Base-by-base conservation (phyloP, 2,888 invertebrate species). In the Cheilosia grossa region DNA sequence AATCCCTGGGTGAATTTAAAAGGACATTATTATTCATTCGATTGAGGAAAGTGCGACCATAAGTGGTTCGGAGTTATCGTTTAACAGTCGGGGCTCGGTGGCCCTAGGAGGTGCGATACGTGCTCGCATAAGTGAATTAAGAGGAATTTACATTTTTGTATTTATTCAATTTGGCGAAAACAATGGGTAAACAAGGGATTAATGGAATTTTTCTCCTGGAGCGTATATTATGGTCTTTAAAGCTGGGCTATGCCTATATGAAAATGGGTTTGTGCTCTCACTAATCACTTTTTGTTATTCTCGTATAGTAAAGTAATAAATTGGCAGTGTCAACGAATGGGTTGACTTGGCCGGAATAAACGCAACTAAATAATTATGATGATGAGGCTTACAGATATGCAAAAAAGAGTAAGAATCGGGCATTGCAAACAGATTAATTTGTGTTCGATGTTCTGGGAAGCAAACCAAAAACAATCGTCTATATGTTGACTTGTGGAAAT, bases 1-100 rank as follows among this genome's bases (percentile, higher is more conserved):
- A 67, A 42, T 75, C 58, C 70, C 70, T 69, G 69, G 17, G 47
- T 19, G 56, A 79, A 85, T 75, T 80, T 81, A 80, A 77, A 80
- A 85, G 85, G 75, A 81, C 67, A 75, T 85, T 85, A 81, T 80
- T 77, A 85, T 85, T 85, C 85, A 85, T 85, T 85, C 85, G 85
- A 81, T 81, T 85, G 75, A 77, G 85, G 85, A 85, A 77, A 85
- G 85, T 81, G 72, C 67, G 61, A 66, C 80, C 80, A 70, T 85
- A 80, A 85, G 80, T 85, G 79, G 47, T 83, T 79, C 64, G 79
- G 73, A 79, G 56, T 74, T 83, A 70, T 79, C 74, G 83, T 73
- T 83, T 74, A 70, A 83, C 66, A 74, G 74, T 49, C 33, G 3
- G 40, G 30, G 30, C n/a, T 42, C 33, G 7, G 40, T 7, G 30